Evolutionary conservation across 2,113 vertebrate genomes (phyloP), one percentile per base, ranked within the genome.

Genomic region (Seriola dumerili): DNA sequence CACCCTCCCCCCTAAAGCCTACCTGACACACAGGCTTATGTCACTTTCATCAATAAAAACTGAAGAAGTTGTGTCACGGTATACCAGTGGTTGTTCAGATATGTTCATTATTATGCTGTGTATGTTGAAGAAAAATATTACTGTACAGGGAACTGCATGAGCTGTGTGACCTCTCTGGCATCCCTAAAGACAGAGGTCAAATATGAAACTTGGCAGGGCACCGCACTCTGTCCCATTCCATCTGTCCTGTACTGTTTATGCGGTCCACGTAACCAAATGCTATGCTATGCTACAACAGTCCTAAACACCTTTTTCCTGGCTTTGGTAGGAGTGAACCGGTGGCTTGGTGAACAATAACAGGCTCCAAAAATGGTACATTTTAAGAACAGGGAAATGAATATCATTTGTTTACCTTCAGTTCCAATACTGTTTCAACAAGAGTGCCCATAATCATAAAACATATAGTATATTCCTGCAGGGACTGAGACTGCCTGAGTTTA

Each of bases 171-270:
- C 79, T 65, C 84, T 12, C 44, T 38, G 54, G 34, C 32, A 1
- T 76, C 82, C 57, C 59, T 21, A 17, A 61, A 87, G 83, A 84
- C 55, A 23, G 66, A 61, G 63, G 88, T 84, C 66, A 78, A 78
- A 59, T 52, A 52, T 79, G 82, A 72, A 23, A 50, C 76, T 12
- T 50, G 68, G 72, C 71, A 74, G 63, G 54, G 23, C 23, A 17
- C 73, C 69, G n/a, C 70, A 64, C 75, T 69, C 71, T 23, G 65
- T 55, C 76, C 78, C 59, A 46, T 23, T 77, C 83, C 81, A 88
- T 90, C 81, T 83, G 81, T 12, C 1, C 48, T 32, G n/a, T 55
- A 46, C 64, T 55, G 42, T 68, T 72, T 72, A 83, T 89, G 66
- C 80, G 64, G 52, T n/a, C 34, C 76, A 72, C 32, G 2, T 79